phyloP scores from a whole-genome alignment of 2,797 vertebrate genomes.

The Sorex maritimensis region DNA sequence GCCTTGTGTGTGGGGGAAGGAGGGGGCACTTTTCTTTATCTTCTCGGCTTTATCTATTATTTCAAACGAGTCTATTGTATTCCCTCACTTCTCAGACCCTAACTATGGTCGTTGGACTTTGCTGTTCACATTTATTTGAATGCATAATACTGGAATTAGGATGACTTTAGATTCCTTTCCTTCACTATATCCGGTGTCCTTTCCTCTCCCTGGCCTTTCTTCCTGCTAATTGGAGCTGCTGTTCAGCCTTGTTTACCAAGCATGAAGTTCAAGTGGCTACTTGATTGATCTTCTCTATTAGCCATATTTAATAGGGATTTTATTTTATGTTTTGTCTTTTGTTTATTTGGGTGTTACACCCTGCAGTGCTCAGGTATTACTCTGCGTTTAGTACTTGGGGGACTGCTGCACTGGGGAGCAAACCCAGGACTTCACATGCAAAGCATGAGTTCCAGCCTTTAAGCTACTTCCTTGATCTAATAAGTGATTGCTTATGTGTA shows the following conservation, averaged over 20 bases:
- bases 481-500: neutral
- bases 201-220: neutral
- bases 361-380: too few species aligned
- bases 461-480: too few species aligned
- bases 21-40: neutral
- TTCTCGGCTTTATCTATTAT: neutral
- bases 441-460: too few species aligned
- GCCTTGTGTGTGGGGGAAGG: neutral
- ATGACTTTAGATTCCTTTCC: neutral
- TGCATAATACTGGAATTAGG: neutral
- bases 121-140: neutral
- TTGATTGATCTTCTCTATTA: neutral
- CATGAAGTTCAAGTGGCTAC: too few species aligned
- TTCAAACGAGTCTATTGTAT: neutral
- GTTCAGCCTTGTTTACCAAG: neutral
- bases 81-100: conserved; percentile 11
- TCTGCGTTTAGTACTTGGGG: neutral
- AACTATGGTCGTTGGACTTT: neutral
- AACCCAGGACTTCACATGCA: too few species aligned
- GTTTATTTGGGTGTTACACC: too few species aligned
- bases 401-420: too few species aligned
- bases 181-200: neutral
- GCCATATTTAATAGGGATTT: neutral
- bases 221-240: neutral
- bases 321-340: too few species aligned